Conservation (phyloP, 53 echinoderm and acorn worm species). For the Pentamera pediparva region DNA sequence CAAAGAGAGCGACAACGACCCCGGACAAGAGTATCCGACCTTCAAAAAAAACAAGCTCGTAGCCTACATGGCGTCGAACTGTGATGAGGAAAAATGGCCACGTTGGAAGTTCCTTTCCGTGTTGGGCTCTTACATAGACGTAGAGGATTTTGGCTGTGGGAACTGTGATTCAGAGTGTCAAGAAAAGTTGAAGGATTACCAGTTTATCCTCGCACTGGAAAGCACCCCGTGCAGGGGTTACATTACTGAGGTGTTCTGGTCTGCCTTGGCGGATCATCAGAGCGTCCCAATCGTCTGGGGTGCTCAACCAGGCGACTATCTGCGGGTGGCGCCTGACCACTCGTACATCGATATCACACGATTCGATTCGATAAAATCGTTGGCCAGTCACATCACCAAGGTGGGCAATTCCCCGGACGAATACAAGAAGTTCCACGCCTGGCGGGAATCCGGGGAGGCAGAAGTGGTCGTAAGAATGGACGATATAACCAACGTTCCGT, state of each 20-base stretch:
- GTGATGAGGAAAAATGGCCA: background rate
- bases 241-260: slow-evolving; percentile 24
- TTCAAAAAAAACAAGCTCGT: background rate
- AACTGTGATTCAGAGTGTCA: background rate
- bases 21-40: background rate
- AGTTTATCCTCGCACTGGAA: slow-evolving; percentile 15
- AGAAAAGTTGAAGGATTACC: background rate
- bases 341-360: slow-evolving; percentile 17
- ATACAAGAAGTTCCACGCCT: background rate
- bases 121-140: background rate
- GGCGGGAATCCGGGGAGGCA: background rate
- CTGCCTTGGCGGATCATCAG: background rate
- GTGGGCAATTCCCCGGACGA: background rate
- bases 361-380: background rate
- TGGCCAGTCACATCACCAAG: background rate
- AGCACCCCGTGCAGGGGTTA: slow-evolving; percentile 11
- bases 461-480: background rate
- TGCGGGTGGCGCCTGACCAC: background rate
- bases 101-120: background rate
- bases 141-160: background rate
- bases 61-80: background rate
- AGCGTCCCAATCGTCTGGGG: slow-evolving; percentile 25
- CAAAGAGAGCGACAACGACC: background rate
- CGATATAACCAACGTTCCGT: background rate
- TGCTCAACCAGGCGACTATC: background rate